Base-by-base conservation (phyloP, 2,113 vertebrate species). In the Redunca redunca region DNA sequence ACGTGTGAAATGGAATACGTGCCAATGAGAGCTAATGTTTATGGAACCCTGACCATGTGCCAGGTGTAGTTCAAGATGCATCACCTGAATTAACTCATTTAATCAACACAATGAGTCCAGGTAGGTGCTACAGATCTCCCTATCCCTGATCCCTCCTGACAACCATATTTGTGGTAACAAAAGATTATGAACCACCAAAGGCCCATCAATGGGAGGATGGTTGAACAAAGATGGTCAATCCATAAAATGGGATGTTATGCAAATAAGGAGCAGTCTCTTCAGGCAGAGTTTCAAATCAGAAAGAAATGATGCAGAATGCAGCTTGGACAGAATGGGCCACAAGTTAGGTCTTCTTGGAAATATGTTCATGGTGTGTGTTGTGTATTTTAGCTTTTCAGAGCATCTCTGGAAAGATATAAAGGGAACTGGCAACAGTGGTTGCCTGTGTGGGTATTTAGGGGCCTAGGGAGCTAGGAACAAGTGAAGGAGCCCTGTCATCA, bases 1-100 rank as follows among this genome's bases (percentile, higher is more conserved):
- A 7, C 0, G 2, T 46, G 50, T 3, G 14, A 67, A 40, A 81
- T 7, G 84, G 48, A 55, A 36, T 0, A 23, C 0, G 6, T 46
- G 90, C 46, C 71, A 74, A 33, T 0, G 25, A 90, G 60, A 71
- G 26, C 71, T 71, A 6, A 7, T 43, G 23, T 43, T 21, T 33
- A 36, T 0, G 33, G 64, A 93, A 30, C 82, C 19, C 67, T 6
- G 46, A 62, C 33, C 88, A 36, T 0, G 1, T 14, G 81, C 46
- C 78, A 36, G 21, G 64, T 3, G 7, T 1, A 13, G 71, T 28
- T 53, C 77, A 23, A n/a, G 36, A 77, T 5, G 71, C 23, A 46
- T 57, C 26, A 40, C 82, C 52, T 48, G 33, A 74, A 77, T 84
- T 17, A 77, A 82, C 28, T 48, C 84, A 50, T 60, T 78, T 40